Conservation (phyloP, 2,888 invertebrate genomes). For the Hoplodrina ambigua region DNA sequence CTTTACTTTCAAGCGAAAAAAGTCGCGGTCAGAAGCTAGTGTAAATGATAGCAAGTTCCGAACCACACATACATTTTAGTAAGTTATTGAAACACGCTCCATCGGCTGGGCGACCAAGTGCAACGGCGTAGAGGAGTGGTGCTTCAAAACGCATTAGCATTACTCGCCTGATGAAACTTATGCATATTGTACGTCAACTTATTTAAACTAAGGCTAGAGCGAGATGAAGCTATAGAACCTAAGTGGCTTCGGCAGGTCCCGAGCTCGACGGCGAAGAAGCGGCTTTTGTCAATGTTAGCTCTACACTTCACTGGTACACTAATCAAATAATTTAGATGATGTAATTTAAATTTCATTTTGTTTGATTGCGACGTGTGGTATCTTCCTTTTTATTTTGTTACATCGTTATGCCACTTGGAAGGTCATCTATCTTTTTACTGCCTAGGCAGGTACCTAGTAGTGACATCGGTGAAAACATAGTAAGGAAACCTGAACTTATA, state of each 20-base stretch:
- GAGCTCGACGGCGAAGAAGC: constrained; percentile 53
- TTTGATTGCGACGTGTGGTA: constrained; percentile 44
- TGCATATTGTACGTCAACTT: constrained; percentile 69
- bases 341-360: constrained; percentile 68
- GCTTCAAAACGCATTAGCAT: constrained; percentile 82
- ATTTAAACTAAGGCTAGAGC: constrained; percentile 67
- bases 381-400: constrained; percentile 26
- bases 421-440: background rate
- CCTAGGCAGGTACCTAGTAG: background rate
- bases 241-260: constrained; percentile 59
- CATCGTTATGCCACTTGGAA: background rate
- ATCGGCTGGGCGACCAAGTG: constrained; percentile 73
- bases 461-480: no score
- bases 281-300: constrained; percentile 76
- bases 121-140: constrained; percentile 73
- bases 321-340: constrained; percentile 71
- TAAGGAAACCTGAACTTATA: no score
- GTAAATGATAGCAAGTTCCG: constrained; percentile 40
- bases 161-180: constrained; percentile 75
- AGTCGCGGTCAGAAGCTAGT: background rate
- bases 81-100: constrained; percentile 74
- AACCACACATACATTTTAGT: constrained; percentile 50
- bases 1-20: no score
- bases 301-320: constrained; percentile 74
- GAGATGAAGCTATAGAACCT: constrained; percentile 55